Conservation (phyloP, 2,797 vertebrate genomes). For the Crenichthys baileyi region DNA sequence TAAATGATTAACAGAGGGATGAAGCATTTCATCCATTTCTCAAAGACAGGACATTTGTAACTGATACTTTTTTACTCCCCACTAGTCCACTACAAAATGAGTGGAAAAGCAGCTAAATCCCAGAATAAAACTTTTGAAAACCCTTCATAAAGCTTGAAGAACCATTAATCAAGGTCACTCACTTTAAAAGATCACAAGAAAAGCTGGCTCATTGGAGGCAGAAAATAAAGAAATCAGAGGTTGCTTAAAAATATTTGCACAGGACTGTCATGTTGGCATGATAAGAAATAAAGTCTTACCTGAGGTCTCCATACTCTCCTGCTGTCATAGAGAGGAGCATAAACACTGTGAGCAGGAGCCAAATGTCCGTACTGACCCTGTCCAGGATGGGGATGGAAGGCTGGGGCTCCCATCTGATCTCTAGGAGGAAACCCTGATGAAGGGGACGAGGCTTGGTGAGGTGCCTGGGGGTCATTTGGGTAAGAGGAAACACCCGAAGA, state of each 20-base stretch:
- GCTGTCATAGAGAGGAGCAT: constrained; percentile 95
- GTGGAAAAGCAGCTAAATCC: background rate
- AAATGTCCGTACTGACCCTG: constrained; percentile 87
- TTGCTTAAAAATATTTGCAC: background rate
- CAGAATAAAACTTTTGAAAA: background rate
- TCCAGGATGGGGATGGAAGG: constrained; percentile 81
- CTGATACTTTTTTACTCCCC: background rate
- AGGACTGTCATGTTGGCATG: background rate
- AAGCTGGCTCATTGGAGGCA: background rate
- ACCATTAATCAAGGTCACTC: background rate
- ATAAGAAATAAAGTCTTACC: constrained; percentile 46
- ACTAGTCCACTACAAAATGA: background rate
- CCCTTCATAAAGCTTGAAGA: background rate
- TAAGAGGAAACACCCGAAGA: constrained; percentile 85
- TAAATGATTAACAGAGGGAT: background rate
- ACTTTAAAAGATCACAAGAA: background rate
- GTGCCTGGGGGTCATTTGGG: constrained; percentile 69
- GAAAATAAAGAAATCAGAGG: background rate
- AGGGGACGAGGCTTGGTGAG: constrained; percentile 86
- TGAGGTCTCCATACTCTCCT: constrained; percentile 93
- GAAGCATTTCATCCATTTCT: background rate
- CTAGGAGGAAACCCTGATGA: constrained; percentile 80
- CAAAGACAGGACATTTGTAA: background rate
- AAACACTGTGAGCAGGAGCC: constrained; percentile 88
- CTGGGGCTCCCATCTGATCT: constrained; percentile 80